Percentiles rank a stretch among this genome's conserved stretches.
Conservation (phyloP, 2,113 vertebrate genomes). For the Puma concolor region DNA sequence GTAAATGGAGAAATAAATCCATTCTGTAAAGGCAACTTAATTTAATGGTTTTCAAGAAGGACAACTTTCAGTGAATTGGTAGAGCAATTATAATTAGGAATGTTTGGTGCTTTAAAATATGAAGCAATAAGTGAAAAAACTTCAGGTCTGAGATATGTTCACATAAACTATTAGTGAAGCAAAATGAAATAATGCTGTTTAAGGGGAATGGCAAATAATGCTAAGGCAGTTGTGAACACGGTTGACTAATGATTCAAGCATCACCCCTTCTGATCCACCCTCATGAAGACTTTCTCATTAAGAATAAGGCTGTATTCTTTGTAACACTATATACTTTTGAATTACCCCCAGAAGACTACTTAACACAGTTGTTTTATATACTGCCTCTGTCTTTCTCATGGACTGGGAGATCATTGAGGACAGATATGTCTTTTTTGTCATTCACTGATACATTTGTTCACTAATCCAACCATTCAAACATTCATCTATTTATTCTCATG, state of each 20-base stretch:
- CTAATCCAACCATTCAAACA: background rate
- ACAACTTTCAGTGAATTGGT: background rate
- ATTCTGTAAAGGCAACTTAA: background rate
- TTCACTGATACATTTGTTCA: background rate
- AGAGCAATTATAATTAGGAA: background rate
- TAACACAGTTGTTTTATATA: background rate
- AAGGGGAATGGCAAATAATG: background rate
- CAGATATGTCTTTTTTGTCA: background rate
- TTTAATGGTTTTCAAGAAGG: background rate
- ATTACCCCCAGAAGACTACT: background rate
- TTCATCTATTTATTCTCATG: background rate
- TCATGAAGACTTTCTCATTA: background rate
- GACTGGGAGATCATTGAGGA: background rate
- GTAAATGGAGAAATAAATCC: background rate
- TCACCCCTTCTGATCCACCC: background rate
- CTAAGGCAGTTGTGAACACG: background rate
- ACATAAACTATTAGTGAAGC: background rate
- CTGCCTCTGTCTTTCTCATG: background rate
- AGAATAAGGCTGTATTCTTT: background rate
- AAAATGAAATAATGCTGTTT: background rate
- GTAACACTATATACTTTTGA: background rate
- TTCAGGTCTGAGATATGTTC: background rate
- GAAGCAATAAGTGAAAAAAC: background rate
- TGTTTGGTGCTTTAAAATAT: background rate
- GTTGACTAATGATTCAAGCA: background rate